Conservation (phyloP, 2,113 vertebrate genomes). For the Trichechus manatus region DNA sequence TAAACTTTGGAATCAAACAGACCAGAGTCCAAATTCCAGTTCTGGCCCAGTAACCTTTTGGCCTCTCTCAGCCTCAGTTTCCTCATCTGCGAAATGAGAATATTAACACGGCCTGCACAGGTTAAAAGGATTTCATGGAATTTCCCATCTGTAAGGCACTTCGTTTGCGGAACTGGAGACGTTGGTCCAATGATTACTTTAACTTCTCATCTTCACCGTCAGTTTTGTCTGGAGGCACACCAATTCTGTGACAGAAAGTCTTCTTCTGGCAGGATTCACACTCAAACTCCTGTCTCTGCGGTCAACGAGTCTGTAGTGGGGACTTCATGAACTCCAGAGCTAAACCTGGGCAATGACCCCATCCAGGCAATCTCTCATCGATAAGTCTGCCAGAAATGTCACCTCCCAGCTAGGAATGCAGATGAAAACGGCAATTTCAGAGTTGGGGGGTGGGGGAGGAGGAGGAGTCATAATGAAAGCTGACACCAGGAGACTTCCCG, state of each 20-base stretch:
- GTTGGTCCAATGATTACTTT: neutral
- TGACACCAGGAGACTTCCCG: slow-evolving; percentile 78
- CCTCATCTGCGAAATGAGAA: neutral
- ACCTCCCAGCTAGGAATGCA: slow-evolving; percentile 19
- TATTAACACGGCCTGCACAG: neutral
- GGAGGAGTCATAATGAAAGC: slow-evolving; percentile 67
- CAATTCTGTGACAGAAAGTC: neutral
- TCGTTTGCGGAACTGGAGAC: neutral
- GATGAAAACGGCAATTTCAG: neutral
- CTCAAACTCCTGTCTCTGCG: neutral
- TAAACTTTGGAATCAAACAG: neutral
- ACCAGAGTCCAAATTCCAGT: neutral
- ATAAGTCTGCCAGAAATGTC: neutral
- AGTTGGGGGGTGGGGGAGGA: neutral
- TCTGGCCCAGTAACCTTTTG: neutral
- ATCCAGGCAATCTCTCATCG: neutral
- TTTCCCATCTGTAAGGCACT: neutral
- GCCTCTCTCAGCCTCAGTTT: neutral
- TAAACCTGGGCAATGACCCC: neutral
- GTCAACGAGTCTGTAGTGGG: neutral
- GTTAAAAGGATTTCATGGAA: neutral
- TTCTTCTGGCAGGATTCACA: neutral
- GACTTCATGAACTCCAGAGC: neutral
- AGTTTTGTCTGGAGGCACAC: neutral
- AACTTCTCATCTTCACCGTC: neutral